These are phyloP conservation scores for Lasioglossum morio DNA, from an alignment of 2,888 invertebrate species.

Conservation along the genomic window DNA sequence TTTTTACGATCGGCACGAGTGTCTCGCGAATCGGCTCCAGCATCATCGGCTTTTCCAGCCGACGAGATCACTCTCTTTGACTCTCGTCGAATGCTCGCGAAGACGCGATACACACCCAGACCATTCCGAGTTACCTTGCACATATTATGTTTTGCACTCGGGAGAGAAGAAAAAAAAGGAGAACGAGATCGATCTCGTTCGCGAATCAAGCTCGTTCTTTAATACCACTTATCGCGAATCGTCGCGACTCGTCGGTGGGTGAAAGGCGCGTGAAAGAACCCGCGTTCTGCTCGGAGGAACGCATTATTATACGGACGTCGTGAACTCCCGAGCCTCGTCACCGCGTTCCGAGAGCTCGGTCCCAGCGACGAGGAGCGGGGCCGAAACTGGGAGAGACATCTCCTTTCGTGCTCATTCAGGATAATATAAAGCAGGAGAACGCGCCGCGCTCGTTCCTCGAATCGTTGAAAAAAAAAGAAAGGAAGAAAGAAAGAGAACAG, in stretches of 20 bases:
- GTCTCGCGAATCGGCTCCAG: background rate
- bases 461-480: constrained; percentile 20
- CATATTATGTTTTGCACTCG: background rate
- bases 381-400: constrained; percentile 3
- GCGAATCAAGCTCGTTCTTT: background rate
- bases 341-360: background rate
- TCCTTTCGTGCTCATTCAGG: constrained; percentile 45
- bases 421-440: constrained; percentile 49
- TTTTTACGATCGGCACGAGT: constrained; percentile 23
- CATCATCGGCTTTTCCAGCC: constrained; percentile 12
- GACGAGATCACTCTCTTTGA: constrained; percentile 11
- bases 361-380: constrained; percentile 1
- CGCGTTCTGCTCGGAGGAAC: background rate
- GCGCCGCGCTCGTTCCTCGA: constrained; percentile 22
- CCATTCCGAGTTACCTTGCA: background rate
- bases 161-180: background rate
- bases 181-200: background rate
- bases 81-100: background rate
- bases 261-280: background rate
- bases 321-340: background rate
- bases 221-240: background rate
- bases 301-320: background rate
- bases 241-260: background rate
- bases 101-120: background rate
- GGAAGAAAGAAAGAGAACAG: constrained; percentile 15